A percentile compares a stretch with the other conserved stretches of the same genome.
Conservation (phyloP, 2,888 invertebrate species). For the Dusona sp. region DNA sequence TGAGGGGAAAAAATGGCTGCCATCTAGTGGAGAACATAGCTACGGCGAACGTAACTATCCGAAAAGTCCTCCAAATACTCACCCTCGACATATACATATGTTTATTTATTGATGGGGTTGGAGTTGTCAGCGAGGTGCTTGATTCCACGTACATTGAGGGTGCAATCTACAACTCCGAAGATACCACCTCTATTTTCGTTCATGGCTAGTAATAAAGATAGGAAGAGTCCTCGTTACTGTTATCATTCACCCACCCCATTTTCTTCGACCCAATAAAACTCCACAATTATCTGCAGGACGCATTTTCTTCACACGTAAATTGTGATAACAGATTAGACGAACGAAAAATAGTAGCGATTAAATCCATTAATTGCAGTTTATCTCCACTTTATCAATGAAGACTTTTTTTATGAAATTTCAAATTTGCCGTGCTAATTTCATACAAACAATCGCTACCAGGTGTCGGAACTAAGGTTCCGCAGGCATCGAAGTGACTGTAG, state of each 20-base stretch:
- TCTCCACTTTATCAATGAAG: background rate
- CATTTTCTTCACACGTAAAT: background rate
- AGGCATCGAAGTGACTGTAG: background rate
- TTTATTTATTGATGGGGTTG: constrained; percentile 7
- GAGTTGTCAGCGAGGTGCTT: constrained; percentile 2
- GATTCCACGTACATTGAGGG: background rate
- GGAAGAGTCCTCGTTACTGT: background rate
- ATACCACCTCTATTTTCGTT: constrained; percentile 11
- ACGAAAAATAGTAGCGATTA: background rate
- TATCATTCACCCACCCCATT: background rate
- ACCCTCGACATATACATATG: background rate
- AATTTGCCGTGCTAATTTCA: background rate
- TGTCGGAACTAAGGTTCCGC: background rate
- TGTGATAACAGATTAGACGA: background rate
- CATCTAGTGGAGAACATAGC: background rate
- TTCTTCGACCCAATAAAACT: constrained; percentile 20
- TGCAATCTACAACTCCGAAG: background rate
- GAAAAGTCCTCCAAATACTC: constrained; percentile 5
- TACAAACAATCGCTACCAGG: background rate
- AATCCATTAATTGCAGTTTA: no score
- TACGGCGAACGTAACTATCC: constrained; percentile 9
- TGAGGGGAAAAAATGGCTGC: background rate
- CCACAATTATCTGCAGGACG: constrained; percentile 38
- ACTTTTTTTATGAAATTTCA: background rate
- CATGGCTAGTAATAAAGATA: constrained; percentile 47